Evolutionary conservation across 2,797 vertebrate genomes (phyloP).

Genomic region (Toxotes lorentzi): DNA sequence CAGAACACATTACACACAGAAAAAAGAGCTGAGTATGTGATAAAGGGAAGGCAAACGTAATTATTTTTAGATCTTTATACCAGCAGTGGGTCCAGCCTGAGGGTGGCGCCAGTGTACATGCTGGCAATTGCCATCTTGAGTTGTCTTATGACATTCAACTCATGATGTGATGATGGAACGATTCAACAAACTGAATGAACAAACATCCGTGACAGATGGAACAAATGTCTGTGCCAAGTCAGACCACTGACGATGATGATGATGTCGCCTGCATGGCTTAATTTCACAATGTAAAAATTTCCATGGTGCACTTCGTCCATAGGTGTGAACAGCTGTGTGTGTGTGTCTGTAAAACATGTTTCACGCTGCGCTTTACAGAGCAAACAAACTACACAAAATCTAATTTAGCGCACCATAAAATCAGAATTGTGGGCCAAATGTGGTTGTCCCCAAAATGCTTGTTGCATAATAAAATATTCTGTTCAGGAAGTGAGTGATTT

Average conservation of each 20-base stretch:
- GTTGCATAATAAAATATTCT: conserved; percentile 23
- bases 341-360: background rate
- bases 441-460: background rate
- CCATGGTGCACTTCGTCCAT: background rate
- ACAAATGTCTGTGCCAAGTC: background rate
- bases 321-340: background rate
- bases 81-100: background rate
- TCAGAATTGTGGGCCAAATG: background rate
- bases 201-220: background rate
- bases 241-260: background rate
- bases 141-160: background rate
- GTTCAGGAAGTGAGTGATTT: conserved; percentile 5
- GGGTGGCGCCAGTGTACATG: background rate
- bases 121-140: background rate
- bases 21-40: background rate
- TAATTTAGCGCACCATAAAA: background rate
- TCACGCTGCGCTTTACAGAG: background rate
- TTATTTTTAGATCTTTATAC: background rate
- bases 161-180: conserved; percentile 1
- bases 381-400: conserved; percentile 6
- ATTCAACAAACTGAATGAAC: background rate
- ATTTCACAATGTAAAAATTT: background rate
- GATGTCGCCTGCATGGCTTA: background rate
- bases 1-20: background rate
- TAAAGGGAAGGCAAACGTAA: background rate